Conservation (phyloP, 2,888 invertebrate genomes). For the Augiades crinisus region DNA sequence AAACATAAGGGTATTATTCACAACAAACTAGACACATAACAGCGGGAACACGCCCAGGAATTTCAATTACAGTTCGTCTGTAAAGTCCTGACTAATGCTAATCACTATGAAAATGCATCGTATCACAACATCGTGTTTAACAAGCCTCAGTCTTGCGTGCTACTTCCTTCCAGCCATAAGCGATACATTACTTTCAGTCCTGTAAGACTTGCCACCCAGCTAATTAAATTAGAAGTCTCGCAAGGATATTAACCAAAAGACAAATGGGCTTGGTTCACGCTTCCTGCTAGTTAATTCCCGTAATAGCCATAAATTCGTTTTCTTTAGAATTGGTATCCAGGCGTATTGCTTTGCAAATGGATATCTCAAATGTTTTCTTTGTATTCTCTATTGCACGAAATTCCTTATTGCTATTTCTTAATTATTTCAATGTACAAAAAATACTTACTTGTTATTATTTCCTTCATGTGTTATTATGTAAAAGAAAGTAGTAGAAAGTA, state of each 20-base stretch:
- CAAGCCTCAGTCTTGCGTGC: conserved; percentile 14
- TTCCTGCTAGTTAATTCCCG: conserved; percentile 60
- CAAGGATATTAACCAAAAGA: conserved; percentile 62
- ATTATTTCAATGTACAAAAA: no score
- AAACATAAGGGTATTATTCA: no score
- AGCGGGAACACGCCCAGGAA: no score
- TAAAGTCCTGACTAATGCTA: no score
- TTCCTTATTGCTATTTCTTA: background rate
- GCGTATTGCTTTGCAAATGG: conserved; percentile 3
- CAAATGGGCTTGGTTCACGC: conserved; percentile 67
- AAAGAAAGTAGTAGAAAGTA: no score
- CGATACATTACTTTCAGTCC: conserved; percentile 15
- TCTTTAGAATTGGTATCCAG: conserved; percentile 14
- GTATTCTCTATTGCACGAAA: background rate
- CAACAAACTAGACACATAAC: no score
- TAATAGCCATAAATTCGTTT: conserved; percentile 31
- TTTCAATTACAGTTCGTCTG: no score
- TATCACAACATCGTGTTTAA: background rate
- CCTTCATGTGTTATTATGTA: no score
- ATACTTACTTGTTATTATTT: no score
- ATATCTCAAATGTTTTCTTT: background rate
- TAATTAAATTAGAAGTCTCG: conserved; percentile 65
- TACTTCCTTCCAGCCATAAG: conserved; percentile 21
- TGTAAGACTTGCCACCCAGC: conserved; percentile 31
- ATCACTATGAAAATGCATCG: background rate